Evolutionary conservation across 2,797 vertebrate genomes (phyloP), one percentile per base, ranked within the genome.

Genomic region (Varecia variegata): DNA sequence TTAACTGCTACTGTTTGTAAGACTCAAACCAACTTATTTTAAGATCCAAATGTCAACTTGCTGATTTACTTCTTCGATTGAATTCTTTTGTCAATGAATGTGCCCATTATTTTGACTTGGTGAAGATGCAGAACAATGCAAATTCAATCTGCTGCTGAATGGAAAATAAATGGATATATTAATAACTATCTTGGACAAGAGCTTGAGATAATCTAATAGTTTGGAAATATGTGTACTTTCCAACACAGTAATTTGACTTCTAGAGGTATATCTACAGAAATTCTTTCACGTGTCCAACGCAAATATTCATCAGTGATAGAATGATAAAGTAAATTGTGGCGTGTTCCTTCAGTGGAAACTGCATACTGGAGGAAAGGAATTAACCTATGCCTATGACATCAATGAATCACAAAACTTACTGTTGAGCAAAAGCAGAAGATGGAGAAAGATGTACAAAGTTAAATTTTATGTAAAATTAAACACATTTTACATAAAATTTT

Each of bases 11-110:
- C 40, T 58, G 32, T 80, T 56, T 65, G 18, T 62, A 88, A 70
- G 38, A 58, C 60, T 85, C 4, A 7, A 27, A 45, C 83, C 18
- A 62, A 38, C 3, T 9, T 17, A 58, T 23, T 67, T 7, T 70
- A 82, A 67, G 93, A 86, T 93, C 30, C 83, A 67, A 80, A 87
- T 32, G 8, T 65, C 68, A 56, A 32, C n/a, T 85, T 76, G 27
- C 68, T 90, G 77, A 74, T 47, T 40, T 67, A 47, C 54, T 68
- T 74, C 4, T 11, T 52, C 50, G 21, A 35, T 43, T 68, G 18
- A 77, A 60, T 77, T 58, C 2, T 56, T 68, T 52, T 67, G 38
- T 71, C 79, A 40, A 14, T 38, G 47, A 84, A 38, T 47, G 54
- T 62, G 23, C 7, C 84, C 27, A 50, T 86, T 83, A 74, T 65